phyloP scores from a whole-genome alignment of 2,888 invertebrate genomes.

The Drosophila kambysellisi region DNA sequence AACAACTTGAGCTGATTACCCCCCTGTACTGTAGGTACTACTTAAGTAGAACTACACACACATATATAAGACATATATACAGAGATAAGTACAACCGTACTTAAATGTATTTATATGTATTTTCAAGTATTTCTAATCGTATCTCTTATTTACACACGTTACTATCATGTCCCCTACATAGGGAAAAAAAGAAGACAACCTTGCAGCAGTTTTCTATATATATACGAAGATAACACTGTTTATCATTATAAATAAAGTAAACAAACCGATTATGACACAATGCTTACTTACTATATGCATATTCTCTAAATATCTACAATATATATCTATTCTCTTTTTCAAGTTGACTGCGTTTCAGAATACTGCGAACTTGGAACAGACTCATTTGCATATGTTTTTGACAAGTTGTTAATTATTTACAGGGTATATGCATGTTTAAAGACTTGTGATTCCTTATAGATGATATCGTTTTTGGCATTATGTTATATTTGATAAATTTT shows the following conservation, averaged over 20 bases:
- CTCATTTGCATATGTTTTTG: conserved; percentile 22
- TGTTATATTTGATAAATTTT: conserved; percentile 11
- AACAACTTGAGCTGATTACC: conserved; percentile 34
- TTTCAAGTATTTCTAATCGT: conserved; percentile 19
- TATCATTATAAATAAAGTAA: conserved; percentile 23
- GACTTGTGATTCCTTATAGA: conserved; percentile 5
- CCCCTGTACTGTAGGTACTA: conserved; percentile 29
- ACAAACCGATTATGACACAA: conserved; percentile 25
- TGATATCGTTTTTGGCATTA: neutral
- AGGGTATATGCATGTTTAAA: conserved; percentile 6
- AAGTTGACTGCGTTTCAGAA: conserved; percentile 4
- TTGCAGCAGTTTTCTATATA: conserved; percentile 22
- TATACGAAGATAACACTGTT: conserved; percentile 8
- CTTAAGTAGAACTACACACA: conserved; percentile 17
- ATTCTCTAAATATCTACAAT: neutral
- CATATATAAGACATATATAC: neutral
- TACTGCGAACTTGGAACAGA: conserved; percentile 21
- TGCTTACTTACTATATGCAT: neutral
- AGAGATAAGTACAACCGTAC: neutral
- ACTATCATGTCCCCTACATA: conserved; percentile 26
- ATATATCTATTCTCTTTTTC: conserved; percentile 6
- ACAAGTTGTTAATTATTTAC: conserved; percentile 6
- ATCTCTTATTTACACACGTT: conserved; percentile 41
- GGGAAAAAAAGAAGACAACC: conserved; percentile 24
- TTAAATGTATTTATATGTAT: neutral